These are phyloP conservation scores for Odobenus rosmarus DNA, from an alignment of 2,113 vertebrate species.

Conservation along the genomic window DNA sequence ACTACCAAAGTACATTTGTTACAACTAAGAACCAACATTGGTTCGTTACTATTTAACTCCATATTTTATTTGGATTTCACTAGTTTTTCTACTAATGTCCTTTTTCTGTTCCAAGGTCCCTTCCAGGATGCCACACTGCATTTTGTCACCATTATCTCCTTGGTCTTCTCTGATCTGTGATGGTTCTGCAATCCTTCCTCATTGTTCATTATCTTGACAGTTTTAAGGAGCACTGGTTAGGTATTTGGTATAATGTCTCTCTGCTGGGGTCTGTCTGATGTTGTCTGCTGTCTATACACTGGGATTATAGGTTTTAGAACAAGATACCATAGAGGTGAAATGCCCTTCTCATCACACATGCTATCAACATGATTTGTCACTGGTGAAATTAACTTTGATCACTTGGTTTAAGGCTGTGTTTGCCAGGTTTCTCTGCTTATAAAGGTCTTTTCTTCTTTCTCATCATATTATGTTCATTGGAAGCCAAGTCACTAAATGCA, in stretches of 20 bases:
- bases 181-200: background rate
- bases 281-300: background rate
- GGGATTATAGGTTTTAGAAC: background rate
- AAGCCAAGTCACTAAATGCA: background rate
- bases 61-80: background rate
- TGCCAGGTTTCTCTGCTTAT: background rate
- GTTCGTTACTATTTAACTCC: background rate
- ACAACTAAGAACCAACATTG: constrained; percentile 2
- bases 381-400: background rate
- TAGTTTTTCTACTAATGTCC: background rate
- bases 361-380: background rate
- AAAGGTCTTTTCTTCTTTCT: background rate
- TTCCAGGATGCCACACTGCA: background rate
- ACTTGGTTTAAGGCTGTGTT: background rate
- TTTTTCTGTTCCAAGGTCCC: background rate
- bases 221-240: background rate
- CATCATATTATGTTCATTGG: background rate
- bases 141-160: background rate
- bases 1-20: background rate
- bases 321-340: background rate
- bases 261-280: background rate
- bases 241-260: background rate
- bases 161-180: background rate
- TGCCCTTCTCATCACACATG: background rate
- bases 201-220: background rate